Evolutionary conservation across 2,888 invertebrate genomes (phyloP).

Genomic region (Heliconius ismenius): DNA sequence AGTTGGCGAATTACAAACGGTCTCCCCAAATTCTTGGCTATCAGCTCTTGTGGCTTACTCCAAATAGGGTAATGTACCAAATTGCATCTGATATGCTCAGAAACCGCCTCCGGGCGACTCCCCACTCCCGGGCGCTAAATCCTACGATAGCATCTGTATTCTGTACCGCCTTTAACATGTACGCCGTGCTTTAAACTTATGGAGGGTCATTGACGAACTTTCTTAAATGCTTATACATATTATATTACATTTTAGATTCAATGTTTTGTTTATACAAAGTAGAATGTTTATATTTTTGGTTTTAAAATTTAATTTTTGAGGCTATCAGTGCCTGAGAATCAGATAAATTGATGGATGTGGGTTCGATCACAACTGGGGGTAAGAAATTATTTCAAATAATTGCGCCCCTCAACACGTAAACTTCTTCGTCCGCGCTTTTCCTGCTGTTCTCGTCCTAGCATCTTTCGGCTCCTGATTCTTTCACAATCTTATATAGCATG

Average conservation of each 20-base stretch:
- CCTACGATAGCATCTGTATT: slow-evolving; percentile 34
- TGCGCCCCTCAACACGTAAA: too few relatives aligned
- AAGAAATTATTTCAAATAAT: too few relatives aligned
- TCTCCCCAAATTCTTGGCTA: slow-evolving; percentile 16
- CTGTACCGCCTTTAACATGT: slow-evolving; percentile 43
- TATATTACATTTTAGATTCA: background rate
- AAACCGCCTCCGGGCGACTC: slow-evolving; percentile 23
- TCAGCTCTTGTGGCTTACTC: slow-evolving; percentile 28
- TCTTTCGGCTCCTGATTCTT: too few relatives aligned
- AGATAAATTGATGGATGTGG: too few relatives aligned
- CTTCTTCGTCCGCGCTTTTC: too few relatives aligned
- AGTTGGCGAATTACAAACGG: background rate
- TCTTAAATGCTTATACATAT: background rate
- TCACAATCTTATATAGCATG: too few relatives aligned
- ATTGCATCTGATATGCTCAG: slow-evolving; percentile 39
- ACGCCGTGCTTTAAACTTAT: slow-evolving; percentile 19
- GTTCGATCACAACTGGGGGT: too few relatives aligned
- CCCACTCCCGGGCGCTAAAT: background rate
- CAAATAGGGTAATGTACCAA: slow-evolving; percentile 38
- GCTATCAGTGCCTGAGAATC: too few relatives aligned
- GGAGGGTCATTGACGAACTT: slow-evolving; percentile 33
- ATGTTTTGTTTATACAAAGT: background rate
- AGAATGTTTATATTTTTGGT: background rate
- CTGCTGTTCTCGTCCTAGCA: too few relatives aligned
- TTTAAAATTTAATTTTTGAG: background rate